phyloP scores from a whole-genome alignment of 1,140 invertebrate genomes.

The Ylistrum balloti region DNA sequence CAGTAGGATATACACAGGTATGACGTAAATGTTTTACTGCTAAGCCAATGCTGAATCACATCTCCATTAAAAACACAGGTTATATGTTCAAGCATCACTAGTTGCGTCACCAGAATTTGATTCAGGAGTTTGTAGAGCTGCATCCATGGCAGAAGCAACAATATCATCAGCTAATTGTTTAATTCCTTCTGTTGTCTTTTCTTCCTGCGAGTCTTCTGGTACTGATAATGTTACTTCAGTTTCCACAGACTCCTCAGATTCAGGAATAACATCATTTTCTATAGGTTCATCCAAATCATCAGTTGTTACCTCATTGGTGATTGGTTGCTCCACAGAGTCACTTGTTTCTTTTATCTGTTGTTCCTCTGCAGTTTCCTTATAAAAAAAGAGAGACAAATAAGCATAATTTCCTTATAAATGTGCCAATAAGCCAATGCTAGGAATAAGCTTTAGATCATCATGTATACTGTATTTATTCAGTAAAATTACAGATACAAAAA shows the following conservation, averaged over 20 bases:
- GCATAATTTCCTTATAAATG: too few relatives aligned
- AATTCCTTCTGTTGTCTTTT: neutral
- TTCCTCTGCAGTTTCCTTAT: neutral
- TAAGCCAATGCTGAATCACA: neutral
- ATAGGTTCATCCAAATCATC: neutral
- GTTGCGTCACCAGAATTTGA: neutral
- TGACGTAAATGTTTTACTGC: neutral
- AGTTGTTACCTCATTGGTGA: neutral
- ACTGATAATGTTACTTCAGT: slow-evolving; percentile 4
- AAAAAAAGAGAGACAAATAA: neutral
- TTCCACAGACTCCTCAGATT: neutral
- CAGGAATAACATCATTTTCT: slow-evolving; percentile 37
- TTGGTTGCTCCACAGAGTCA: neutral
- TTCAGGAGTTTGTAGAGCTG: neutral
- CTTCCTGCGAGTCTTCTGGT: neutral
- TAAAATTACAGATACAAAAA: too few relatives aligned
- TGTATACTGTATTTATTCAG: too few relatives aligned
- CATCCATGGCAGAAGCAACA: slow-evolving; percentile 32
- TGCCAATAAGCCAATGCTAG: too few relatives aligned
- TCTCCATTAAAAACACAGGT: neutral
- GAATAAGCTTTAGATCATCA: too few relatives aligned
- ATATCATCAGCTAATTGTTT: slow-evolving; percentile 31
- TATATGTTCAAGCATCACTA: neutral
- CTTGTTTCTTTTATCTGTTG: neutral
- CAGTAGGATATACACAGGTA: neutral